Conservation (phyloP, 1,140 invertebrate genomes). For the Limonius californicus region DNA sequence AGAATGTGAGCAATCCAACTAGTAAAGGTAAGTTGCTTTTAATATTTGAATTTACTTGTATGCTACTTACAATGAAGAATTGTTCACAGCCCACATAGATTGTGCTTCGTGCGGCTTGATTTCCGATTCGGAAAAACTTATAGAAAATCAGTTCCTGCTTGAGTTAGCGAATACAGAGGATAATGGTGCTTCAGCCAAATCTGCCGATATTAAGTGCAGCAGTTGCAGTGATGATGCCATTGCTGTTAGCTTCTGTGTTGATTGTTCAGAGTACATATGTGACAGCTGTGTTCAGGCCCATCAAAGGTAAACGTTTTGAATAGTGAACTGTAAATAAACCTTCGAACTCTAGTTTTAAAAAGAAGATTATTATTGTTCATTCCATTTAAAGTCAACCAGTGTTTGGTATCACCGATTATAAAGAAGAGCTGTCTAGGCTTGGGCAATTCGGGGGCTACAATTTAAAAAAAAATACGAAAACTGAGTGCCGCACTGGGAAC, state of each 20-base stretch:
- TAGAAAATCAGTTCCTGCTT: constrained; percentile 73
- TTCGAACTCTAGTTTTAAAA: too few species aligned
- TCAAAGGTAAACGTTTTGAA: constrained; percentile 58
- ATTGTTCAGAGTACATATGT: constrained; percentile 88
- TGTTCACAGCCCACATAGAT: constrained; percentile 25
- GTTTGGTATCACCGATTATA: too few species aligned
- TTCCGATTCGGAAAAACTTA: constrained; percentile 52
- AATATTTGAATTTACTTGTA: too few species aligned
- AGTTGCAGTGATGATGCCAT: constrained; percentile 78
- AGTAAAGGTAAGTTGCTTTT: constrained; percentile 32
- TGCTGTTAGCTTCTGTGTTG: constrained; percentile 81
- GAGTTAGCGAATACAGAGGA: constrained; percentile 52
- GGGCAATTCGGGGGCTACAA: too few species aligned
- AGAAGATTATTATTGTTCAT: too few species aligned
- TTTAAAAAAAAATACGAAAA: too few species aligned
- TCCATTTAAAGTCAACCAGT: too few species aligned
- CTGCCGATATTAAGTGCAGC: constrained; percentile 70
- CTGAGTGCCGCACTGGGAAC: too few species aligned
- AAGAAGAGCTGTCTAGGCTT: too few species aligned
- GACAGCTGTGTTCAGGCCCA: constrained; percentile 79
- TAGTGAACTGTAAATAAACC: not conserved
- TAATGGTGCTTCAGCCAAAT: constrained; percentile 40
- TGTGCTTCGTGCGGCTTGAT: constrained; percentile 38
- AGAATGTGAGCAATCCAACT: constrained; percentile 38
- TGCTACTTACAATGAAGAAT: too few species aligned